Evolutionary conservation across 2,797 vertebrate genomes (phyloP), one percentile per base, ranked within the genome.

Genomic region (Malurus leucopterus): DNA sequence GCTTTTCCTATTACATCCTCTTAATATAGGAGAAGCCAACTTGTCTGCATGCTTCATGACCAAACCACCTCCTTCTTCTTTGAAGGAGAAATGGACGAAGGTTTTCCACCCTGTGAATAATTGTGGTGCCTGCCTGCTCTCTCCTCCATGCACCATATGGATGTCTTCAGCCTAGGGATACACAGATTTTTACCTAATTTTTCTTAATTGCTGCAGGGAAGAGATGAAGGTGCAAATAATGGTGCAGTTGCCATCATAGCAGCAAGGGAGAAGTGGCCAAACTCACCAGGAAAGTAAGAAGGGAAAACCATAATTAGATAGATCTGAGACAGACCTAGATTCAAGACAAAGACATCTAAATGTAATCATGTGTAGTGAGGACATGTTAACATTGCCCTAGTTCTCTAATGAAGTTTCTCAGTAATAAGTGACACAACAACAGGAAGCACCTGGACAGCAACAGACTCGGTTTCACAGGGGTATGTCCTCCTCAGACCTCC

Each of bases 391-490:
- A 2, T 47, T 57, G 34, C 7, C 17, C 46, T 36, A 20, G 7
- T 53, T 77, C 77, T 43, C 13, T 24, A 68, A 32, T 26, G 14
- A 86, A 47, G 20, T 53, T 70, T 68, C 20, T 57, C 62, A 49
- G 3, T 50, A 77, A 61, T 8, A 47, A 73, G 12, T 11, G 21
- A 75, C 43, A 18, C 29, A 72, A 72, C 44, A 92, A 29, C 21
- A 53, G 27, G 34, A 89, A 27, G 23, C 41, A 59, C 24, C 26
- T 9, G 8, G 26, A 51, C 20, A 57, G 40, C 38, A 83, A 27
- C 5, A 55, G 18, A 43, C 18, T 26, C 50, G 23, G 30, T 15
- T 77, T 40, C 15, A 23, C 0, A 0, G 5, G 14, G 30, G 1
- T 40, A 43, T 3, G 13, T 49, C 36, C 27, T 43, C 58, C 47